A percentile compares a stretch with the other conserved stretches of the same genome.
phyloP scores from a whole-genome alignment of 1,140 invertebrate genomes.

The Trinorchestia longiramus region DNA sequence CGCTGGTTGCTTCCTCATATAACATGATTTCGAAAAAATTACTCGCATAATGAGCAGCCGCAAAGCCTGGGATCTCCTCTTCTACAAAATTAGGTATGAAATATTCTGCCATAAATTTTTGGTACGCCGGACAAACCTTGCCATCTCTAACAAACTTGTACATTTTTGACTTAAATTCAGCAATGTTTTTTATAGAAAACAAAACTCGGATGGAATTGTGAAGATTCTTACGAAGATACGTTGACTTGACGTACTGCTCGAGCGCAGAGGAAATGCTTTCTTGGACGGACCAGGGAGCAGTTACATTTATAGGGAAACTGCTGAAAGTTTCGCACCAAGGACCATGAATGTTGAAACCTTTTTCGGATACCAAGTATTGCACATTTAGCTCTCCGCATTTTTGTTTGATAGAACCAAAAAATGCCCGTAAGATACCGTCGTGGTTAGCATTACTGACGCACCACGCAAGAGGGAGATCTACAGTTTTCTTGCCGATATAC shows the following conservation, averaged over 20 bases:
- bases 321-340: not conserved
- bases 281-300: not conserved
- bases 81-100: not conserved
- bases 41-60: not conserved
- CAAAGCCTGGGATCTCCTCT: not conserved
- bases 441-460: not conserved
- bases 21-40: not conserved
- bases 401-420: not conserved
- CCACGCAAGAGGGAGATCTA: not conserved
- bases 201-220: not conserved
- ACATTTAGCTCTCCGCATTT: not conserved
- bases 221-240: not conserved
- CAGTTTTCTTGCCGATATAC: not conserved
- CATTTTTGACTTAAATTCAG: not conserved
- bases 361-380: not conserved
- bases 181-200: not conserved
- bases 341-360: not conserved
- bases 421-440: not conserved
- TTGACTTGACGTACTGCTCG: not conserved
- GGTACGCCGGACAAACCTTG: not conserved
- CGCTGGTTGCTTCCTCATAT: not conserved
- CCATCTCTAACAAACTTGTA: not conserved
- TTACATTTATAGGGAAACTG: not conserved
- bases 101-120: not conserved
- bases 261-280: not conserved